Conservation (phyloP, 2,113 vertebrate species). For the Gobiocypris rarus region DNA sequence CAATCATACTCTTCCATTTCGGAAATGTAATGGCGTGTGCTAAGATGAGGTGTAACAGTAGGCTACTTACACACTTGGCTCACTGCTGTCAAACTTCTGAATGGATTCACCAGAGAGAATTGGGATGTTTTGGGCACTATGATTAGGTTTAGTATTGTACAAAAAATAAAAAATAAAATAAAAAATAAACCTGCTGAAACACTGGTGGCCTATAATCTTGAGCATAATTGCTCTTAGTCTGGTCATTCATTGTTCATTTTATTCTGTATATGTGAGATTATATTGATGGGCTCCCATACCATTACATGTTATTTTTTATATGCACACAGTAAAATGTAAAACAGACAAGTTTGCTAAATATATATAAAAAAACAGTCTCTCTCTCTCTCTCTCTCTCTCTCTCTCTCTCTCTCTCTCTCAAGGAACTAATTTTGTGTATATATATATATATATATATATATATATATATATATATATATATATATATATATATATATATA, state of each 20-base stretch:
- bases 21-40: slow-evolving; percentile 4
- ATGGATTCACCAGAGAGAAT: background rate
- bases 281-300: background rate
- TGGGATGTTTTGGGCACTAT: background rate
- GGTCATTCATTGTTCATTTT: background rate
- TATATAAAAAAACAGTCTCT: too few relatives aligned
- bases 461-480: too few relatives aligned
- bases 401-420: too few relatives aligned
- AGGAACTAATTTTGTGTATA: too few relatives aligned
- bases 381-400: too few relatives aligned
- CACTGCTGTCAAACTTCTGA: background rate
- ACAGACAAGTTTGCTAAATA: background rate
- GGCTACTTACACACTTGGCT: background rate
- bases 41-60: background rate
- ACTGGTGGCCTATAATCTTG: background rate
- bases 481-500: too few relatives aligned
- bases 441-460: too few relatives aligned
- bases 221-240: background rate
- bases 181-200: too few relatives aligned
- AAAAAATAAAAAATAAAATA: slow-evolving; percentile 3
- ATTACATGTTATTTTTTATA: background rate
- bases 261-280: background rate
- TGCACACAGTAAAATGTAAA: background rate
- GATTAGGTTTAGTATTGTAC: background rate
- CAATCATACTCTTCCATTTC: slow-evolving; percentile 21